Evolutionary conservation across 1,140 invertebrate species (phyloP).

Genomic region (Drosophila suzukii): DNA sequence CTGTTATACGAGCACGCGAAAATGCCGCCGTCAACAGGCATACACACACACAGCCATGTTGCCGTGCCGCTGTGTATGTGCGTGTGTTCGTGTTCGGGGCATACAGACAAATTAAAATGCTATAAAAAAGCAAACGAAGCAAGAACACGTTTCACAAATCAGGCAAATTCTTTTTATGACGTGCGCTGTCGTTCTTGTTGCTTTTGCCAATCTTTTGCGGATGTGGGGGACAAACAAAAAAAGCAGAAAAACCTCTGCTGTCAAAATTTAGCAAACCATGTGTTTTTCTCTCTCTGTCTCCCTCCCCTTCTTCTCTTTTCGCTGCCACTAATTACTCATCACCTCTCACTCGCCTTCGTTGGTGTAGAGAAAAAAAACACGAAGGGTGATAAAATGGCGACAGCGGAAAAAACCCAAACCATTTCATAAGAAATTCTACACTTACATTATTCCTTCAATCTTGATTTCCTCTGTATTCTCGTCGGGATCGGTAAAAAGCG

Average conservation of each 20-base stretch:
- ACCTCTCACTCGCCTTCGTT: constrained; percentile 38
- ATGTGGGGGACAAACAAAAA: constrained; percentile 16
- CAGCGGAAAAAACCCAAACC: constrained; percentile 62
- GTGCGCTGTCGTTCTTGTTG: constrained; percentile 62
- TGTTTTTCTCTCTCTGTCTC: constrained; percentile 35
- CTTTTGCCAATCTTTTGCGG: constrained; percentile 43
- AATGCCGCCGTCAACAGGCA: constrained; percentile 55
- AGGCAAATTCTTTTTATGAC: constrained; percentile 82
- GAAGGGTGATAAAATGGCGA: constrained; percentile 68
- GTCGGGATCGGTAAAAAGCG: constrained; percentile 64
- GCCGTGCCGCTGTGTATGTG: constrained; percentile 36
- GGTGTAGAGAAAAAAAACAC: constrained; percentile 66
- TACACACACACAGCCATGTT: constrained; percentile 18
- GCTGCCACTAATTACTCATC: constrained; percentile 72
- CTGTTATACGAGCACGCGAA: constrained; percentile 71
- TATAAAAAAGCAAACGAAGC: constrained; percentile 82
- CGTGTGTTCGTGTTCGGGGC: constrained; percentile 60
- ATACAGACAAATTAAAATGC: constrained; percentile 83
- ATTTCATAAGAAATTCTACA: constrained; percentile 30
- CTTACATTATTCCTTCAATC: constrained; percentile 79
- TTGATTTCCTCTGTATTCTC: constrained; percentile 67
- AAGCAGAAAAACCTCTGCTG: constrained; percentile 13
- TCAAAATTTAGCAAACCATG: constrained; percentile 43
- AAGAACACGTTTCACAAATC: constrained; percentile 83
- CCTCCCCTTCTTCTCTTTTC: background rate